phyloP scores from a whole-genome alignment of 2,888 invertebrate species.

The Drosophila tripunctata region DNA sequence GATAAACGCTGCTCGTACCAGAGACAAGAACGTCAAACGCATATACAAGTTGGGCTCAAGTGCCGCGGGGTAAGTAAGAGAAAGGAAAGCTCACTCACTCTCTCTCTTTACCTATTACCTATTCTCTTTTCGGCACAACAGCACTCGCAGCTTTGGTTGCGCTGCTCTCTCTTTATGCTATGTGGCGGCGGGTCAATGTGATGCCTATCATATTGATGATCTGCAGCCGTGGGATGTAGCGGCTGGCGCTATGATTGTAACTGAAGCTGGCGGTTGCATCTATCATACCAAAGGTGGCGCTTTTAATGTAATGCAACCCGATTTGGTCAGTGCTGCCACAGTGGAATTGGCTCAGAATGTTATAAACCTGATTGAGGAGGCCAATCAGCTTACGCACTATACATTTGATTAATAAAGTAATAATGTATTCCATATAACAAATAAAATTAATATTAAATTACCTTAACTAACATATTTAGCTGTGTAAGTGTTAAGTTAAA shows the following conservation, averaged over 20 bases:
- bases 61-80: not conserved
- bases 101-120: not conserved
- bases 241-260: not conserved
- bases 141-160: not conserved
- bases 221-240: not conserved
- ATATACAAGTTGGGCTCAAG: not conserved
- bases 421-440: not conserved
- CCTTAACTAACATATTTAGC: no score
- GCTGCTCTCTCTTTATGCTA: not conserved
- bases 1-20: constrained; percentile 45
- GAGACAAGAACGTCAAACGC: not conserved
- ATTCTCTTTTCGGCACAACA: no score
- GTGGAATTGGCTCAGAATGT: not conserved
- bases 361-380: not conserved
- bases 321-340: not conserved
- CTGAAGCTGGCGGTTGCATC: not conserved
- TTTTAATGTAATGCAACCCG: not conserved
- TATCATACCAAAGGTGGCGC: not conserved
- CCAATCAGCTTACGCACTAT: not conserved
- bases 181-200: not conserved
- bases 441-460: no score
- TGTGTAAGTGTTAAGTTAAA: no score
- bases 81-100: not conserved
- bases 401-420: not conserved
- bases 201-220: not conserved